Evolutionary conservation across 2,797 vertebrate species (phyloP).

Genomic region (Rousettus madagascariensis): DNA sequence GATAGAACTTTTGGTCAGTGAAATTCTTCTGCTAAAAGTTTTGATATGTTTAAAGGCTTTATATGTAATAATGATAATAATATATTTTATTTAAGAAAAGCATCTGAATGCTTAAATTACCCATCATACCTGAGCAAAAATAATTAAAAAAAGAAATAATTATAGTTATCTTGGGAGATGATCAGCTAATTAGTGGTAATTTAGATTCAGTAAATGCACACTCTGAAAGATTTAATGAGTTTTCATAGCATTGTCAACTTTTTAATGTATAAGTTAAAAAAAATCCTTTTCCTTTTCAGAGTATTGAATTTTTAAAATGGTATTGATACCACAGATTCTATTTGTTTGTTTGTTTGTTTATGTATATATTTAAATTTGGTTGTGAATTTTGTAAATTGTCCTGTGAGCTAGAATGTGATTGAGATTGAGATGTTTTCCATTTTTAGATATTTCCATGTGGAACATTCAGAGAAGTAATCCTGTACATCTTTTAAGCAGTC

Average conservation of each 20-base stretch:
- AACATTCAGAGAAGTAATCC: conserved; percentile 73
- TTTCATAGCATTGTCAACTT: conserved; percentile 42
- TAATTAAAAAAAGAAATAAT: conserved; percentile 69
- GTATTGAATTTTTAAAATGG: conserved; percentile 44
- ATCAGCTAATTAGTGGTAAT: conserved; percentile 74
- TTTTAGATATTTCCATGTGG: conserved; percentile 69
- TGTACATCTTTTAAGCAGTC: conserved; percentile 69
- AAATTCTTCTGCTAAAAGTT: conserved; percentile 53
- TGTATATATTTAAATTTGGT: conserved; percentile 64
- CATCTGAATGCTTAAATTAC: conserved; percentile 65
- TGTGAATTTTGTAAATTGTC: conserved; percentile 64
- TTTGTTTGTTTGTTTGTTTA: conserved; percentile 69
- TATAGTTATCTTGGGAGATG: conserved; percentile 68
- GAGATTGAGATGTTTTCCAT: conserved; percentile 60
- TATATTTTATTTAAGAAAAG: conserved; percentile 72
- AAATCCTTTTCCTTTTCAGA: background rate
- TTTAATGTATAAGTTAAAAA: conserved; percentile 61
- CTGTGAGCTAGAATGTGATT: conserved; percentile 43
- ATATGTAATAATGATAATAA: conserved; percentile 42
- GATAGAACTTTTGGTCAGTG: conserved; percentile 46
- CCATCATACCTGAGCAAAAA: conserved; percentile 64
- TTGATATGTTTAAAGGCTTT: conserved; percentile 62
- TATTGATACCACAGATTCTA: conserved; percentile 31
- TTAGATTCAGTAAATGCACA: conserved; percentile 69
- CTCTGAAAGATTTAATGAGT: conserved; percentile 64